These are phyloP conservation scores for Archegozetes longisetosus DNA, from an alignment of 1,140 invertebrate genomes.

Conservation along the genomic window DNA sequence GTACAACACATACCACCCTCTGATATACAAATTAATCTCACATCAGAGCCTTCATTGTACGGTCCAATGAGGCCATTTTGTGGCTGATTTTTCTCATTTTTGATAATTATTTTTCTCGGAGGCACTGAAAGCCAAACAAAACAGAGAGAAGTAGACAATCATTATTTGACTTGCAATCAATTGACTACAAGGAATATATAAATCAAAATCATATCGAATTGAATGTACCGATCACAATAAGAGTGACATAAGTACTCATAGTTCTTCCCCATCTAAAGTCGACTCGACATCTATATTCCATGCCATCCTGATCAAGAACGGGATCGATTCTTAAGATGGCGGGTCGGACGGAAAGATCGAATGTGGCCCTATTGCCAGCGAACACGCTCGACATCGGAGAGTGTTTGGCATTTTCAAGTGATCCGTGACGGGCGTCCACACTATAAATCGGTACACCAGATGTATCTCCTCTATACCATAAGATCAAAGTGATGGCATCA, in stretches of 20 bases:
- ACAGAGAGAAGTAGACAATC: neutral
- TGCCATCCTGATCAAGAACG: conserved; percentile 40
- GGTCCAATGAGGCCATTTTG: conserved; percentile 59
- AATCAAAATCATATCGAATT: too few relatives aligned
- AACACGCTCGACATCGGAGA: neutral
- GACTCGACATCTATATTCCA: conserved; percentile 68
- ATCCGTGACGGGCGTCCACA: conserved; percentile 19
- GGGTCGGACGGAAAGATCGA: conserved; percentile 26
- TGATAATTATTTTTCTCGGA: conserved; percentile 63
- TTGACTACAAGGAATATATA: too few relatives aligned
- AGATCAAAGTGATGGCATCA: conserved; percentile 70
- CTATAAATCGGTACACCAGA: conserved; percentile 20
- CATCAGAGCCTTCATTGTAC: conserved; percentile 65
- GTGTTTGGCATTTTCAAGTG: conserved; percentile 14
- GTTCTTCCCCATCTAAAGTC: conserved; percentile 74
- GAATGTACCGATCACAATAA: conserved; percentile 67
- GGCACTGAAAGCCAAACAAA: conserved; percentile 43
- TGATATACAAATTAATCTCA: conserved; percentile 66
- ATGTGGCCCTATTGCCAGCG: conserved; percentile 3
- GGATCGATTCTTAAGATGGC: conserved; percentile 19
- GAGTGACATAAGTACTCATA: conserved; percentile 62
- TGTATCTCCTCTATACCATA: conserved; percentile 63
- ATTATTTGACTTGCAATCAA: neutral
- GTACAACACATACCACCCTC: conserved; percentile 62
- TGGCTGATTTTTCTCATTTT: conserved; percentile 55